phyloP scores from a whole-genome alignment of 2,888 invertebrate genomes.

The Apocheima hispidaria region DNA sequence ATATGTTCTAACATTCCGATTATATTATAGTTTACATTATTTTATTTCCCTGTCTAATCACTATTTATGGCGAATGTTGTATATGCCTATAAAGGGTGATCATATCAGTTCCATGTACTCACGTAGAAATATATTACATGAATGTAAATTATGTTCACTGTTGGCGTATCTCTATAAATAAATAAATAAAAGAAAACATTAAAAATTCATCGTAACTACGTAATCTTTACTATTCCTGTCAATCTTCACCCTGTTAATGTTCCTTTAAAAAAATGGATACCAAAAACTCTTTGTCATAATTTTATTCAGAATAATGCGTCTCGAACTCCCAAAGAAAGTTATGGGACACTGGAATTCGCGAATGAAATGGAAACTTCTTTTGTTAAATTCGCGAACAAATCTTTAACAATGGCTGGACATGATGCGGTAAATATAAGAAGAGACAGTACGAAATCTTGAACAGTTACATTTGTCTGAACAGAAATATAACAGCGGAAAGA shows the following conservation, averaged over 20 bases:
- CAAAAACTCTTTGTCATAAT: slow-evolving; percentile 20
- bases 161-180: too few relatives aligned
- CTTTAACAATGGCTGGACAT: slow-evolving; percentile 24
- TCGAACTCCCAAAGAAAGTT: slow-evolving; percentile 31
- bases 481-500: too few relatives aligned
- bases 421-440: not conserved
- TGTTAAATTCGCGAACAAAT: slow-evolving; percentile 38
- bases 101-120: too few relatives aligned
- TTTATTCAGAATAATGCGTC: slow-evolving; percentile 30
- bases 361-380: slow-evolving; percentile 38
- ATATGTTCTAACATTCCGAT: too few relatives aligned
- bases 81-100: too few relatives aligned
- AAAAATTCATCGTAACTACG: not conserved
- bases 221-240: not conserved
- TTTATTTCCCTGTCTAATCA: too few relatives aligned
- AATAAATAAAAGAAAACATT: too few relatives aligned
- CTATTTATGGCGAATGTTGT: too few relatives aligned
- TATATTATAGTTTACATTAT: too few relatives aligned
- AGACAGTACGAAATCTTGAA: slow-evolving; percentile 1
- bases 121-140: too few relatives aligned
- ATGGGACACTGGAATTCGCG: slow-evolving; percentile 34
- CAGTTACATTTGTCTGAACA: not conserved
- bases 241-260: not conserved
- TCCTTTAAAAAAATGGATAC: not conserved
- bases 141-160: too few relatives aligned